Percentiles rank a stretch among this genome's conserved stretches.
phyloP scores from a whole-genome alignment of 2,113 vertebrate genomes.

The Embiotoca jacksoni region DNA sequence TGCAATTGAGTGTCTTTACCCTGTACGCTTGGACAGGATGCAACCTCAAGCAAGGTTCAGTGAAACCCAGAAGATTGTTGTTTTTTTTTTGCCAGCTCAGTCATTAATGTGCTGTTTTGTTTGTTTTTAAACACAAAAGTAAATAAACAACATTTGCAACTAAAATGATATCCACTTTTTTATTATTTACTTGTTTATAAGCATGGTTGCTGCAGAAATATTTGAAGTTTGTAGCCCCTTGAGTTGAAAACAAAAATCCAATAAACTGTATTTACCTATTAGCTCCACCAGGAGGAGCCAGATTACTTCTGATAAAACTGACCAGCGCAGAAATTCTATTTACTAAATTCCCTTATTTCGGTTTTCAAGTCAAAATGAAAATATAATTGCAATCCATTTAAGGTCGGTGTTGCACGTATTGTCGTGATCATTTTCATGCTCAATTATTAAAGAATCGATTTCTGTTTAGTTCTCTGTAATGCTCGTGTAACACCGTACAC shows the following conservation, averaged over 20 bases:
- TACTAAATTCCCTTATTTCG: background rate
- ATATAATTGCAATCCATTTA: too few species aligned
- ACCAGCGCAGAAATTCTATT: background rate
- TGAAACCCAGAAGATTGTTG: slow-evolving; percentile 54
- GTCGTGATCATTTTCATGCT: too few species aligned
- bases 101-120: slow-evolving; percentile 51
- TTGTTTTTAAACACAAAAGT: slow-evolving; percentile 73
- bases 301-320: background rate
- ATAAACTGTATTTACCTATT: background rate
- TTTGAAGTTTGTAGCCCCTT: too few species aligned
- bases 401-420: too few species aligned
- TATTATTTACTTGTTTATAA: background rate
- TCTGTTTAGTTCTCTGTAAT: slow-evolving; percentile 7
- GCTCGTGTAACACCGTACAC: background rate
- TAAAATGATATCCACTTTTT: background rate
- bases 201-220: background rate
- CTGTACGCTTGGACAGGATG: slow-evolving; percentile 28
- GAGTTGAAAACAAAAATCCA: too few species aligned
- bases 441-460: slow-evolving; percentile 10
- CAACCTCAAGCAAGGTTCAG: slow-evolving; percentile 45
- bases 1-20: slow-evolving; percentile 34
- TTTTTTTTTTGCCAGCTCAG: slow-evolving; percentile 49
- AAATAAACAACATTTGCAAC: slow-evolving; percentile 79
- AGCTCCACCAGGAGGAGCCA: slow-evolving; percentile 48
- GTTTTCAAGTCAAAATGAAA: background rate